Conservation (phyloP, 2,797 vertebrate species). For the Sebastes kiyomatsui region DNA sequence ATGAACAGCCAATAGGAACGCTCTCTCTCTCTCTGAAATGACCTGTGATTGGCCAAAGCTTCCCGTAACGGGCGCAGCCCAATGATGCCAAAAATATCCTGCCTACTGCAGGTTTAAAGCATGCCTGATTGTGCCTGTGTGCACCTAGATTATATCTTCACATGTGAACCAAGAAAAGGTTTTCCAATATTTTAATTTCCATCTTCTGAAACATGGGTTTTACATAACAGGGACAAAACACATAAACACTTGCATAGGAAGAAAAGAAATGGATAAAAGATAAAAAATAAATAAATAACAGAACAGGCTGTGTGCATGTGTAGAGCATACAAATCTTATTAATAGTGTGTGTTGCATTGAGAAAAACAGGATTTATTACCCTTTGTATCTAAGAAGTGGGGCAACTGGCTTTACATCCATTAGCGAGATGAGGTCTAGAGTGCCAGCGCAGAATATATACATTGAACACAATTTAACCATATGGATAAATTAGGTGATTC, state of each 20-base stretch:
- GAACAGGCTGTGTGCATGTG: not conserved
- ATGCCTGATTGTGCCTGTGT: not conserved
- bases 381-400: not conserved
- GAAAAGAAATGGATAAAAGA: not conserved
- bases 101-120: not conserved
- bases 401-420: not conserved
- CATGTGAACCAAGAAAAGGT: not conserved
- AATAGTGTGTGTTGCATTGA: not conserved
- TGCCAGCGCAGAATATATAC: not conserved
- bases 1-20: no score
- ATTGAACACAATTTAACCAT: not conserved
- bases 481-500: not conserved
- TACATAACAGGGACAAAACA: not conserved
- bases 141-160: not conserved
- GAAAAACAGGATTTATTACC: not conserved
- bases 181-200: not conserved
- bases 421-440: not conserved
- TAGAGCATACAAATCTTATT: not conserved
- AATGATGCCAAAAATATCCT: no score
- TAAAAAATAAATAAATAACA: not conserved
- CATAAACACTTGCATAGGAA: not conserved
- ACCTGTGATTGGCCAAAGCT: no score
- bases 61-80: fast-evolving
- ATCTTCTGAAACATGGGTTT: not conserved
- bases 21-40: no score